Conservation (phyloP, 2,888 invertebrate species). For the Branchipolynoe longqiensis region DNA sequence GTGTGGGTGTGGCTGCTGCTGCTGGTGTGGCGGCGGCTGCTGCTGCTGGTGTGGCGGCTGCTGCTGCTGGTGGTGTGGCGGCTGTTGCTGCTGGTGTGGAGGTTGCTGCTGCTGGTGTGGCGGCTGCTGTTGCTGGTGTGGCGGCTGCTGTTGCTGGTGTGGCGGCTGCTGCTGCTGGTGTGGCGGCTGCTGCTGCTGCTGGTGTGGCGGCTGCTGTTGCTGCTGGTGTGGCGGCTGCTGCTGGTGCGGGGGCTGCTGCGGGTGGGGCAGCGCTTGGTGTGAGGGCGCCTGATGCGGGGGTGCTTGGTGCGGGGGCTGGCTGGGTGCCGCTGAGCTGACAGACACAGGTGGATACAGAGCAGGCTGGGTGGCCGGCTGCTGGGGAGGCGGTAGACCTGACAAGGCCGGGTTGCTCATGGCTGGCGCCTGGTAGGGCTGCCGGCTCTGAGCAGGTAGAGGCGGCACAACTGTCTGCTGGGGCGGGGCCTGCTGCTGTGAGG, state of each 20-base stretch:
- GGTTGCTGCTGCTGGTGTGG: background rate
- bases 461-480: background rate
- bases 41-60: no score
- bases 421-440: constrained; percentile 28
- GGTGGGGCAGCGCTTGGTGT: background rate
- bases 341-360: constrained; percentile 40
- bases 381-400: constrained; percentile 4
- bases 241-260: no score
- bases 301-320: background rate
- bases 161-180: background rate
- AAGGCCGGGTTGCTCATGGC: constrained; percentile 20
- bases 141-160: background rate
- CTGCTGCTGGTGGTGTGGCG: background rate
- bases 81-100: background rate
- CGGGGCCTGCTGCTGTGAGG: background rate
- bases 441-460: constrained; percentile 24
- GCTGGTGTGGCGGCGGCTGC: no score
- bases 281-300: background rate
- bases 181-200: no score
- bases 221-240: no score
- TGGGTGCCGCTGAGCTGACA: background rate
- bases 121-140: background rate
- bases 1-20: background rate
- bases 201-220: no score
- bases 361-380: constrained; percentile 7